Conservation (phyloP, 64 coral and sea anemone species). For the Pachyseris speciosa region DNA sequence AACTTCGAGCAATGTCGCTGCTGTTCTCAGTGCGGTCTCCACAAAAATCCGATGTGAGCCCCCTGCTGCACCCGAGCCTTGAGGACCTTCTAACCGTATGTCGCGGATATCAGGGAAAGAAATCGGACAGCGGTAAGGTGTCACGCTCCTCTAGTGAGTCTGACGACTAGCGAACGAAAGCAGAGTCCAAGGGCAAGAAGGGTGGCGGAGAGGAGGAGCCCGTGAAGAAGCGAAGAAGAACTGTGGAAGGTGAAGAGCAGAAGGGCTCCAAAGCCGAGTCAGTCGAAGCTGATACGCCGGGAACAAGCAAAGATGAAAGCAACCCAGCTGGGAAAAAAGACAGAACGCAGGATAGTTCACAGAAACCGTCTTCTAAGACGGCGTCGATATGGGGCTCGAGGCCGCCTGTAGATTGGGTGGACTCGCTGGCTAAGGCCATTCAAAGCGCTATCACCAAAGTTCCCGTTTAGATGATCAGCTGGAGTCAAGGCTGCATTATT, state of each 20-base stretch:
- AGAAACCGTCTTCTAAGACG: constrained; percentile 28
- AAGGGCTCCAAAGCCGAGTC: neutral
- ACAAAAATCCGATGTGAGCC: constrained; percentile 68
- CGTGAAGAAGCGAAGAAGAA: constrained; percentile 53
- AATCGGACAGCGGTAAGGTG: constrained; percentile 36
- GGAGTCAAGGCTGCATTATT: neutral
- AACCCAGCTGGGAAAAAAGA: constrained; percentile 4
- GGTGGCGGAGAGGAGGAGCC: neutral
- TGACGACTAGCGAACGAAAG: constrained; percentile 17
- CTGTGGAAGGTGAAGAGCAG: constrained; percentile 44
- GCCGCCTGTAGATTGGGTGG: constrained; percentile 55
- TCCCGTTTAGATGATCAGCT: neutral
- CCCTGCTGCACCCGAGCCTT: constrained; percentile 65
- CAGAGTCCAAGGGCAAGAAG: neutral
- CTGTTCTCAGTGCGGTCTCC: constrained; percentile 68
- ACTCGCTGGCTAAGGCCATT: constrained; percentile 57
- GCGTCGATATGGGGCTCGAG: constrained; percentile 45
- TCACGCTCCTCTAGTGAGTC: neutral
- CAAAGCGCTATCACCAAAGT: constrained; percentile 63
- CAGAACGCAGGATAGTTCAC: neutral
- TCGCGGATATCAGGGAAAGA: constrained; percentile 61
- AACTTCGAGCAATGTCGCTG: constrained; percentile 64
- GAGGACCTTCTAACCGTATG: constrained; percentile 51
- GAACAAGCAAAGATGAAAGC: constrained; percentile 46
- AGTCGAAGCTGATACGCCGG: constrained; percentile 9